A percentile compares a stretch with the other conserved stretches of the same genome.
These are phyloP conservation scores for Amiota minor DNA, from an alignment of 2,888 invertebrate species.

Conservation along the genomic window DNA sequence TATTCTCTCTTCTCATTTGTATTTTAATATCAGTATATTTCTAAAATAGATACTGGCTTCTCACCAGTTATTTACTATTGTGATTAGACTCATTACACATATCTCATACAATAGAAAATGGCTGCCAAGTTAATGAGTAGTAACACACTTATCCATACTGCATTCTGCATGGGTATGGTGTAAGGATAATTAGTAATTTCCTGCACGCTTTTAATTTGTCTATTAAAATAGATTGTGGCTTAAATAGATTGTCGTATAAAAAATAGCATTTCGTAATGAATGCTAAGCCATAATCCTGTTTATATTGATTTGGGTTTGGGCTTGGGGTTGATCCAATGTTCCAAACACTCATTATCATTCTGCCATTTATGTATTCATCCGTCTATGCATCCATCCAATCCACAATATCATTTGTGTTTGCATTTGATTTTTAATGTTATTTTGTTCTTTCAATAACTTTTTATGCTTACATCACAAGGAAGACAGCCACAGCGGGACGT, in stretches of 20 bases:
- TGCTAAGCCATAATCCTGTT: constrained; percentile 15
- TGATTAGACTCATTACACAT: no score
- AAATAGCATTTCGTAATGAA: constrained; percentile 1
- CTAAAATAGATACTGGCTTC: neutral
- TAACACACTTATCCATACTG: no score
- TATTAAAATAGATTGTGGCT: constrained; percentile 20
- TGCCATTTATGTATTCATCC: no score
- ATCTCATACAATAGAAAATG: constrained; percentile 14
- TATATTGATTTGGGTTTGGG: neutral
- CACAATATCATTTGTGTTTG: neutral
- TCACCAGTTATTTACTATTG: neutral
- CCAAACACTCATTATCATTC: no score
- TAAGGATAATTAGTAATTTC: constrained; percentile 19
- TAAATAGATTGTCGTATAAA: constrained; percentile 9
- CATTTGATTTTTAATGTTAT: constrained; percentile 22
- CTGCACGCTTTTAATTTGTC: constrained; percentile 25
- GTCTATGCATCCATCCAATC: no score
- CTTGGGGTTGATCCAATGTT: neutral
- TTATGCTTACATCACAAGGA: neutral
- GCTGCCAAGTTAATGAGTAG: constrained; percentile 16
- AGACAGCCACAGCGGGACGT: constrained; percentile 1
- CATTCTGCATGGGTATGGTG: neutral
- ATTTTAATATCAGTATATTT: neutral
- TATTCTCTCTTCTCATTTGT: constrained; percentile 20
- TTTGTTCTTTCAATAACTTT: constrained; percentile 28